Conservation (phyloP, 2,113 vertebrate genomes). For the Sclerurus mexicanus region DNA sequence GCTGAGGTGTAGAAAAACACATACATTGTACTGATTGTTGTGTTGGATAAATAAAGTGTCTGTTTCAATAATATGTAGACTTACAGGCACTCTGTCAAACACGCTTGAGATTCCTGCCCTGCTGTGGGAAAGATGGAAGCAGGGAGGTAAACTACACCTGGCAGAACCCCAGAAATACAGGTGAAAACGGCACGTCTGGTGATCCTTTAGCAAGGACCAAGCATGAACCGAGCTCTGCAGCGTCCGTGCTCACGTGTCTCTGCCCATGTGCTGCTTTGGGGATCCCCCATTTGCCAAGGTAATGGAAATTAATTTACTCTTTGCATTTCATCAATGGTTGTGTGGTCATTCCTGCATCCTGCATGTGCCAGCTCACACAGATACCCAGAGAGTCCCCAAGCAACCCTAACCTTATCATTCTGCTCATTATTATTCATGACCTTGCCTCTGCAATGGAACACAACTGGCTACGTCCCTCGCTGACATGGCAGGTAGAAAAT, state of each 20-base stretch:
- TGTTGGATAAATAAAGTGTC: not conserved
- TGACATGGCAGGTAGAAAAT: rapidly evolving
- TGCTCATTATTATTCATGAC: not conserved
- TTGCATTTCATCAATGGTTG: not conserved
- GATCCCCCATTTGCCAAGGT: not conserved
- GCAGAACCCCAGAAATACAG: not conserved
- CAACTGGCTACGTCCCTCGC: not conserved
- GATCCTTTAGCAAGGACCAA: not conserved
- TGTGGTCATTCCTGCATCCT: not conserved
- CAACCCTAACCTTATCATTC: not conserved
- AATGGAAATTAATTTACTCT: not conserved
- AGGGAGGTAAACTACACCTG: not conserved
- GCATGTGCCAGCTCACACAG: not conserved
- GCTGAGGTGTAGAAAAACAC: too few relatives aligned
- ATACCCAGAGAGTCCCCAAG: not conserved
- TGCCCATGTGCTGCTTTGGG: not conserved
- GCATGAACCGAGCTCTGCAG: not conserved
- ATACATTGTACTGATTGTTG: not conserved
- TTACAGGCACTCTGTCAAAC: rapidly evolving
- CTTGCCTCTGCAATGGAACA: not conserved
- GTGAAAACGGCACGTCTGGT: not conserved
- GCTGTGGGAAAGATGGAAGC: not conserved
- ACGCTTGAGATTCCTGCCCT: not conserved
- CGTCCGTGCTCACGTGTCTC: not conserved
- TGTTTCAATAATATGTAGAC: not conserved